Conservation (phyloP, 2,888 invertebrate species). For the Cephus spinipes region DNA sequence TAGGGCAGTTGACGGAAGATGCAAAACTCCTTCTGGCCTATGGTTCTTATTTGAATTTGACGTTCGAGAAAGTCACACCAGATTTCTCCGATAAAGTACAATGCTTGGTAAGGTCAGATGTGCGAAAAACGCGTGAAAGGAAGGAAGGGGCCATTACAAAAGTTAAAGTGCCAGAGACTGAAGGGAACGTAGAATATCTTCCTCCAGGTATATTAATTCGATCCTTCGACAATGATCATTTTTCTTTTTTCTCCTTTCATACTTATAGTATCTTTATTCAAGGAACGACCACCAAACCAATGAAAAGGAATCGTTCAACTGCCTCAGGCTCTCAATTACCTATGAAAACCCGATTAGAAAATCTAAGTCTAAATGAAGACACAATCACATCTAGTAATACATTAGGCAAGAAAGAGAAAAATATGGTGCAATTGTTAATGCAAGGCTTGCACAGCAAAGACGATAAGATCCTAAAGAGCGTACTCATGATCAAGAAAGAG, state of each 20-base stretch:
- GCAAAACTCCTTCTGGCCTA: conserved; percentile 54
- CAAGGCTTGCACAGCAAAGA: conserved; percentile 91
- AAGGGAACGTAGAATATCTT: conserved; percentile 69
- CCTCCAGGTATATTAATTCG: conserved; percentile 58
- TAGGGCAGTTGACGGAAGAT: conserved; percentile 58
- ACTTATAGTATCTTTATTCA: conserved; percentile 1
- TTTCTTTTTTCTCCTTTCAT: not conserved
- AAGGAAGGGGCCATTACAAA: conserved; percentile 63
- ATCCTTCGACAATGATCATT: not conserved
- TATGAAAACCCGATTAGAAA: conserved; percentile 85
- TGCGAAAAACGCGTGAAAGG: conserved; percentile 53
- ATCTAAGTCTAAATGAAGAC: conserved; percentile 76
- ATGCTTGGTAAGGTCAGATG: conserved; percentile 67
- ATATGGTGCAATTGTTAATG: conserved; percentile 83
- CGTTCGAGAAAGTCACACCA: conserved; percentile 56
- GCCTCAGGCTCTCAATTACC: conserved; percentile 74
- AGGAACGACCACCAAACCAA: conserved; percentile 31
- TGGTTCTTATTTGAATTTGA: conserved; percentile 48
- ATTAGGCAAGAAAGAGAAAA: conserved; percentile 72
- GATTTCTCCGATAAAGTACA: conserved; percentile 67
- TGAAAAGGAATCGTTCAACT: conserved; percentile 61
- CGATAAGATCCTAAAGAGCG: conserved; percentile 77
- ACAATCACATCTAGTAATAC: conserved; percentile 64
- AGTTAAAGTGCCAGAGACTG: conserved; percentile 64
- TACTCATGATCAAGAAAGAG: conserved; percentile 76